Percentiles rank a stretch among this genome's conserved stretches.
These are phyloP conservation scores for Pseudachorutes palmiensis DNA, from an alignment of 1,140 invertebrate species.

Conservation along the genomic window DNA sequence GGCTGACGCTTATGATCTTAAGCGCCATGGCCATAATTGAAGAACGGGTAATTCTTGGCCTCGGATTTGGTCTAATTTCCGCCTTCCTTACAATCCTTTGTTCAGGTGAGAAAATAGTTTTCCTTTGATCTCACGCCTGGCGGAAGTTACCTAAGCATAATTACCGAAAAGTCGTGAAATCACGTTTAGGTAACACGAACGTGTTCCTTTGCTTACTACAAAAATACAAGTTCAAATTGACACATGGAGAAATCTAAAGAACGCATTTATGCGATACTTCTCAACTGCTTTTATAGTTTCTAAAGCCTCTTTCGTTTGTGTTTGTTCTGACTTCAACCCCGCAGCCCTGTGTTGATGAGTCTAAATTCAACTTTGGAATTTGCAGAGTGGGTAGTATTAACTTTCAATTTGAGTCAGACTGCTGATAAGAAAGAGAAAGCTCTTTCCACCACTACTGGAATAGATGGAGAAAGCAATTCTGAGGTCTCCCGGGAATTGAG, in stretches of 20 bases:
- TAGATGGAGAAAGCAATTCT: neutral
- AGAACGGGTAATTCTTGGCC: slow-evolving; percentile 30
- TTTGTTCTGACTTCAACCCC: too few relatives aligned
- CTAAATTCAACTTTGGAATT: too few relatives aligned
- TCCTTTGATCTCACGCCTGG: neutral
- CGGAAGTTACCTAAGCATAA: neutral
- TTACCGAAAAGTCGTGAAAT: neutral
- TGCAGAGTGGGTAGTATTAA: too few relatives aligned
- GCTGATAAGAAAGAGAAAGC: neutral
- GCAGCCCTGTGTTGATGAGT: too few relatives aligned
- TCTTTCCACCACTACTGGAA: neutral
- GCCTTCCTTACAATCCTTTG: slow-evolving; percentile 24
- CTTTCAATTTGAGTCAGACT: too few relatives aligned
- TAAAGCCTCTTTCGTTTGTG: too few relatives aligned
- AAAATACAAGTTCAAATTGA: neutral
- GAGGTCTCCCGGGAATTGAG: neutral
- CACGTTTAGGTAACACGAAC: neutral
- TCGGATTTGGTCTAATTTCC: slow-evolving; percentile 32
- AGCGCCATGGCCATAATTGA: slow-evolving; percentile 34
- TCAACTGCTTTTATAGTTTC: too few relatives aligned
- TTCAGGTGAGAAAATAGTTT: slow-evolving; percentile 20
- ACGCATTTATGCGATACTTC: too few relatives aligned
- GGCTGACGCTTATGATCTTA: slow-evolving; percentile 30
- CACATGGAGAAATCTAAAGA: slow-evolving; percentile 2
- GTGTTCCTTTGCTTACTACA: slow-evolving; percentile 6